Evolutionary conservation across 2,888 invertebrate species (phyloP).

Genomic region (Minunthozetes semirufus): DNA sequence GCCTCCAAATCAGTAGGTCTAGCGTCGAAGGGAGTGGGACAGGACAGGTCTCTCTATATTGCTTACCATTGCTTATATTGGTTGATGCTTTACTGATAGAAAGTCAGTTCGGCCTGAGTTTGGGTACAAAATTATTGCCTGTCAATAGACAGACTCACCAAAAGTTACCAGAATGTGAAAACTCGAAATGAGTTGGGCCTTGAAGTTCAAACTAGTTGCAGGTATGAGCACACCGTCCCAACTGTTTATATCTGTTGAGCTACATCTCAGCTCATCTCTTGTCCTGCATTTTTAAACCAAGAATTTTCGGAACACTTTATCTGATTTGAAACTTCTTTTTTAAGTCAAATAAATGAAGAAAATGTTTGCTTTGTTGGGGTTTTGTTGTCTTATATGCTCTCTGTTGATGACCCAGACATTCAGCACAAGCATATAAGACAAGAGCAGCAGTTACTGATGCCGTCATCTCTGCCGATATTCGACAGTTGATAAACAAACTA

Average conservation of each 20-base stretch:
- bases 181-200: constrained; percentile 23
- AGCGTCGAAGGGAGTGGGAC: constrained; percentile 12
- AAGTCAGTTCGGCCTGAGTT: constrained; percentile 12
- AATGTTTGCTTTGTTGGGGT: constrained; percentile 24
- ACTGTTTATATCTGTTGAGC: neutral
- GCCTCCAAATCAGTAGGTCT: constrained; percentile 20
- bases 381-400: constrained; percentile 1
- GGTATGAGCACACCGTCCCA: neutral
- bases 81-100: constrained; percentile 20
- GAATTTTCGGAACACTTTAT: constrained; percentile 24
- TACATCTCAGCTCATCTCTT: constrained; percentile 21
- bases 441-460: neutral
- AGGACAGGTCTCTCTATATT: neutral
- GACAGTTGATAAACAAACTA: neutral
- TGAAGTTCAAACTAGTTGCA: constrained; percentile 14
- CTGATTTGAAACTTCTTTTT: constrained; percentile 27
- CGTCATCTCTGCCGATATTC: neutral
- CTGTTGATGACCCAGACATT: constrained; percentile 22
- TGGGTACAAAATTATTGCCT: constrained; percentile 25
- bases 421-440: neutral
- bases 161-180: neutral
- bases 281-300: constrained; percentile 7
- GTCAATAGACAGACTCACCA: constrained; percentile 14
- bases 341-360: neutral
- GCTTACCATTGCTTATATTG: neutral